Base-by-base conservation (phyloP, 1,140 invertebrate genomes). In the Trichonephila inaurata region DNA sequence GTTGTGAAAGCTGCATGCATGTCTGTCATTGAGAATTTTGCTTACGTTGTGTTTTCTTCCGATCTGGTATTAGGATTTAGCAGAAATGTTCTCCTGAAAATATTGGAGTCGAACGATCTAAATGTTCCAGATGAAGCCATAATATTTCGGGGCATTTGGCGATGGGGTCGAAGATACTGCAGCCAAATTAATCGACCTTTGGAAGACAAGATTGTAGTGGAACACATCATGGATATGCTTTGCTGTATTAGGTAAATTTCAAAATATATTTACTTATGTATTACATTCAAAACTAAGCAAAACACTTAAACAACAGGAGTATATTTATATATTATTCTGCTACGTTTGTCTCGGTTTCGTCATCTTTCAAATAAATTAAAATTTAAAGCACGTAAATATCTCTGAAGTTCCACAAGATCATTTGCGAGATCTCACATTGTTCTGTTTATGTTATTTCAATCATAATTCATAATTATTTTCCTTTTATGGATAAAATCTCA, bases 61-160 rank as follows among this genome's bases (percentile, higher is more conserved):
- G 93, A 94, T n/a, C 24, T 90, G 6, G 60, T 94, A 6, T n/a
- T 94, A 1, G n/a, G n/a, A 4, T 64, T 94, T 14, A 40, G 62
- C 19, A 82, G 14, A 69, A 66, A 33, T 0, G 60, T 21, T 21
- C 28, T 94, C 1, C 8, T 58, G 18, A 51, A 28, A 18, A 28
- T 94, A 28, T 19, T 94, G 19, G 24, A 64, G 21, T 94, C 93
- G 1, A 33, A 66, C 21, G 6, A 33, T 0, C 33, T 94, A 1
- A 94, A 94, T 21, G 40, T 94, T 21, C 93, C 88, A 1, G 93
- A 94, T 40, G 93, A 94, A 69, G 21, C 72, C 14, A 21, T 69
- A 8, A 18, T 66, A 1, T 94, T 94, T 44, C 61, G 88, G 87
- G 93, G 87, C 2, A 18, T 94, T 12, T 94, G 93, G 93, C 21